Conservation (phyloP, 2,113 vertebrate species). For the Notiomystis cincta region DNA sequence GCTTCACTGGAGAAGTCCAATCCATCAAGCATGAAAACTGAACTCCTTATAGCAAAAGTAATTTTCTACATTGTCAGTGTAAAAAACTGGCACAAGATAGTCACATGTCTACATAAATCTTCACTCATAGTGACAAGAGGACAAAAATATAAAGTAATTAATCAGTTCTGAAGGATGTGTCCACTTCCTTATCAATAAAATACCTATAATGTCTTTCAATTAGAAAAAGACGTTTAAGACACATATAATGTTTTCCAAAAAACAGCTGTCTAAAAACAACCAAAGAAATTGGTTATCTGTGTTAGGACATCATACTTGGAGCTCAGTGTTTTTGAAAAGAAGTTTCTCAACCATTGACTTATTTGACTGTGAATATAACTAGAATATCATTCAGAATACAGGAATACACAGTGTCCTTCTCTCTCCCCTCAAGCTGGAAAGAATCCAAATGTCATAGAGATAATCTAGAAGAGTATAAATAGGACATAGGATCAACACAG, state of each 20-base stretch:
- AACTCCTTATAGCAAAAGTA: constrained; percentile 55
- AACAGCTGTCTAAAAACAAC: not conserved
- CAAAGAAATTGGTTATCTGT: not conserved
- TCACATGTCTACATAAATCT: constrained; percentile 63
- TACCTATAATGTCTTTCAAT: constrained; percentile 29
- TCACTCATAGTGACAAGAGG: constrained; percentile 40
- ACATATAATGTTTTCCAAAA: not conserved
- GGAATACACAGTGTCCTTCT: not conserved
- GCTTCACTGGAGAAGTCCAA: constrained; percentile 57
- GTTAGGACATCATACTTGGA: not conserved
- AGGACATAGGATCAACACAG: not conserved
- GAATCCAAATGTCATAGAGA: not conserved
- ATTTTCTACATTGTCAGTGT: constrained; percentile 71
- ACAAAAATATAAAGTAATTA: constrained; percentile 45
- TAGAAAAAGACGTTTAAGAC: not conserved
- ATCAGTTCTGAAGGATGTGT: constrained; percentile 6
- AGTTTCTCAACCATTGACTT: not conserved
- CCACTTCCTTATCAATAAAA: constrained; percentile 36
- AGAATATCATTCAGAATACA: not conserved
- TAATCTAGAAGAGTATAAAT: not conserved
- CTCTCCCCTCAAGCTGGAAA: not conserved
- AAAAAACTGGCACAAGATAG: constrained; percentile 35
- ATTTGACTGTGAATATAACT: not conserved
- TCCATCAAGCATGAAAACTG: constrained; percentile 72
- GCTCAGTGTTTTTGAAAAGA: not conserved